Conservation (phyloP, 2,113 vertebrate genomes). For the Octodon degus region DNA sequence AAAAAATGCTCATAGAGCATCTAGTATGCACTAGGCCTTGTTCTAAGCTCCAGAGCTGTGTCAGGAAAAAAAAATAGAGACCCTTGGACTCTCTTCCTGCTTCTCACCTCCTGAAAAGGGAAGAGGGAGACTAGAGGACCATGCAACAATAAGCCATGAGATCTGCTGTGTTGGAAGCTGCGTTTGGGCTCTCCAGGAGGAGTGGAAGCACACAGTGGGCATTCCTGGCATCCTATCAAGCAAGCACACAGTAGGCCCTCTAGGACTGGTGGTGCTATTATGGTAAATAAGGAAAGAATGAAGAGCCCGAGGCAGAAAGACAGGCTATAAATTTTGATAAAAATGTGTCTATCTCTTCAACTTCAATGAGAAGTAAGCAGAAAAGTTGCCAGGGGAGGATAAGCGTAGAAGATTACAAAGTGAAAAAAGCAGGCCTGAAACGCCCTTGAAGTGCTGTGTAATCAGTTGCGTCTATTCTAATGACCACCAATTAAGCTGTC, state of each 20-base stretch:
- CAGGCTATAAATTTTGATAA: slow-evolving; percentile 73
- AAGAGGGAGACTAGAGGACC: not conserved
- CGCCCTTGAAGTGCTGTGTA: slow-evolving; percentile 81
- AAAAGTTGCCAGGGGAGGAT: slow-evolving; percentile 81
- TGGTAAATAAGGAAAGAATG: slow-evolving; percentile 35
- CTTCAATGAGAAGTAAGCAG: slow-evolving; percentile 78
- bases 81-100: not conserved
- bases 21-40: not conserved
- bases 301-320: not conserved
- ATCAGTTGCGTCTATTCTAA: slow-evolving; percentile 84
- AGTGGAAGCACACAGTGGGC: slow-evolving; percentile 33
- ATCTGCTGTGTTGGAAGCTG: not conserved
- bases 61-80: slow-evolving; percentile 8
- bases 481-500: slow-evolving; percentile 86
- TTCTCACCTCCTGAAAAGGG: not conserved
- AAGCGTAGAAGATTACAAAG: slow-evolving; percentile 83
- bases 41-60: not conserved
- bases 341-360: slow-evolving; percentile 75
- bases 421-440: slow-evolving; percentile 77
- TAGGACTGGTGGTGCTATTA: not conserved
- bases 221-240: not conserved
- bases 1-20: slow-evolving; percentile 7
- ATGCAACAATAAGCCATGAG: not conserved
- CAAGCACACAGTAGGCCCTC: slow-evolving; percentile 30
- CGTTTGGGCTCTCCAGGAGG: not conserved